Conservation (phyloP, 2,888 invertebrate genomes). For the Morinoia aosen region DNA sequence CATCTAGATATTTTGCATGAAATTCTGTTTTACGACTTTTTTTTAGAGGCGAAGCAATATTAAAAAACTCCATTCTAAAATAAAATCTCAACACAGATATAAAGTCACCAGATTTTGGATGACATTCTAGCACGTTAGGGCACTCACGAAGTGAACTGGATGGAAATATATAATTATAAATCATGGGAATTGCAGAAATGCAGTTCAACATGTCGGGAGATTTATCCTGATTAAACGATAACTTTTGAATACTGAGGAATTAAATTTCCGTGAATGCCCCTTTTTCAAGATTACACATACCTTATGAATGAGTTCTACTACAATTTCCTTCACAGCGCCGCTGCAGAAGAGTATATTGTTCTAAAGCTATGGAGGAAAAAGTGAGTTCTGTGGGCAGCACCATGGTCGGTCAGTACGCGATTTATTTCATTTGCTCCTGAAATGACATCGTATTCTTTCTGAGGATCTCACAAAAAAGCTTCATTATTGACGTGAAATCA, state of each 20-base stretch:
- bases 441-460: neutral
- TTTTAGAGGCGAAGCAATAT: too few species aligned
- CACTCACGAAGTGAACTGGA: neutral
- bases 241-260: neutral
- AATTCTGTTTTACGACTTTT: too few species aligned
- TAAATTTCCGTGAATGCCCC: neutral
- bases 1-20: too few species aligned
- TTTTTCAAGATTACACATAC: neutral
- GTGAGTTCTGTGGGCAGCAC: neutral
- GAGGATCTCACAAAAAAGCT: neutral
- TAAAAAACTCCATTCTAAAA: neutral
- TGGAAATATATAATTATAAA: neutral
- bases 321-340: neutral
- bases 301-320: neutral
- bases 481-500: neutral
- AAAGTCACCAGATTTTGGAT: neutral
- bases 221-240: neutral
- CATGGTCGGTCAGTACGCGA: neutral
- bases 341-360: neutral
- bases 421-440: neutral
- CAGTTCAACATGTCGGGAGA: neutral
- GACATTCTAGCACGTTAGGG: neutral
- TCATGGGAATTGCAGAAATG: neutral
- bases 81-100: neutral
- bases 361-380: neutral